Base-by-base conservation (phyloP, 37 sponge, comb jelly and placozoan species). In the Aphrocallistes beatrix region DNA sequence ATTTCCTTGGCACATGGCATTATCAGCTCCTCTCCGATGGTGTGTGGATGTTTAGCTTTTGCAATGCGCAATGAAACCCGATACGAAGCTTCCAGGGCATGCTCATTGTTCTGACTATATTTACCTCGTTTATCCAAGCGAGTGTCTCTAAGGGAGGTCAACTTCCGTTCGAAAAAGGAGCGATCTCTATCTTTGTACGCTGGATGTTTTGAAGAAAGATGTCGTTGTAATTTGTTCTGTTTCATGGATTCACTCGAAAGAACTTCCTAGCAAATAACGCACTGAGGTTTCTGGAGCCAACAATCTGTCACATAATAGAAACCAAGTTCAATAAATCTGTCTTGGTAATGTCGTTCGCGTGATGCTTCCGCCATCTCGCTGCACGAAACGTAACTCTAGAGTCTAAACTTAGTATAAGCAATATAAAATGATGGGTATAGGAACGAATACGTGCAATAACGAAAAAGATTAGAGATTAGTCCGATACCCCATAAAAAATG, bases 91-190 rank as follows among this genome's bases (percentile, higher is more conserved):
- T 60, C 75, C 75, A 60, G 75, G n/a, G 75, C 75, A 60, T 13
- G 25, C n/a, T 60, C 17, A 60, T 60, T 60, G 75, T 3, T 13
- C 34, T 60, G 75, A 21, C n/a, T 19, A 60, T 30, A 60, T 60
- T 60, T 60, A 60, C 75, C 75, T 60, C n/a, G 75, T 60, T 60
- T 60, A 60, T 60, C 75, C 75, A 60, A 60, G 75, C 75, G 75
- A n/a, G n/a, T n/a, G n/a, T n/a, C n/a, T n/a, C n/a, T n/a, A n/a
- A n/a, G n/a, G n/a, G n/a, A n/a, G n/a, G 75, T 42, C 13, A 42
- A 42, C 45, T 42, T 42, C 45, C 45, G 45, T 42, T 42, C 45
- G 45, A 42, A 42, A 42, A 42, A 42, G 45, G 45, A 42, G 13
- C 45, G 45, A 42, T 42, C 45, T 42, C 45, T 42, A 42, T 42